phyloP scores from a whole-genome alignment of 1,140 invertebrate genomes.

The Asobara japonica region DNA sequence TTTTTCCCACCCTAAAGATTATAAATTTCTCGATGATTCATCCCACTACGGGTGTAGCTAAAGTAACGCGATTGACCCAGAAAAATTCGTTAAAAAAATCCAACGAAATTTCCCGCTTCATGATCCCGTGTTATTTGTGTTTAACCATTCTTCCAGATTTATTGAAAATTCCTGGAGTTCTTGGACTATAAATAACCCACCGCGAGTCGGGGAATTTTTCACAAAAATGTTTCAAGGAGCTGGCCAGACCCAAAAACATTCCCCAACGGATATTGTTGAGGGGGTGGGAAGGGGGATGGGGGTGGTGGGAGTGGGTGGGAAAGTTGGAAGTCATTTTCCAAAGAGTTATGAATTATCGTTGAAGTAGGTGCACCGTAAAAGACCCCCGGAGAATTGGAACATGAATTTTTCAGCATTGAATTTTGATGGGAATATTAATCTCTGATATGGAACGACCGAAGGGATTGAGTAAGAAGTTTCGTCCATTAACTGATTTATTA shows the following conservation, averaged over 20 bases:
- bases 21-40: no score
- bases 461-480: not conserved
- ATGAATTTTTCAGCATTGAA: slow-evolving; percentile 10
- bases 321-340: not conserved
- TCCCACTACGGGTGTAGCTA: not conserved
- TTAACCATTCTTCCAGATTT: not conserved
- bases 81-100: not conserved
- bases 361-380: not conserved
- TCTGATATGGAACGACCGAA: not conserved
- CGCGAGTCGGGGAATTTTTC: not conserved
- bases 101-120: not conserved
- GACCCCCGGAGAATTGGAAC: not conserved
- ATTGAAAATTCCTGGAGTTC: not conserved
- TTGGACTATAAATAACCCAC: not conserved
- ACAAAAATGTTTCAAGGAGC: not conserved
- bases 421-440: slow-evolving; percentile 4
- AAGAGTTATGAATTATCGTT: slow-evolving; percentile 5
- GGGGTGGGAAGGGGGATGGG: not conserved
- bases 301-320: not conserved
- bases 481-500: not conserved
- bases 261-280: not conserved
- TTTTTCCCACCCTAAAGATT: no score
- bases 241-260: not conserved
- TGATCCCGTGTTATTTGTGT: not conserved
- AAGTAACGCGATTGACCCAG: not conserved